Conservation (phyloP, 2,888 invertebrate species). For the Eumacrocentrus americanus region DNA sequence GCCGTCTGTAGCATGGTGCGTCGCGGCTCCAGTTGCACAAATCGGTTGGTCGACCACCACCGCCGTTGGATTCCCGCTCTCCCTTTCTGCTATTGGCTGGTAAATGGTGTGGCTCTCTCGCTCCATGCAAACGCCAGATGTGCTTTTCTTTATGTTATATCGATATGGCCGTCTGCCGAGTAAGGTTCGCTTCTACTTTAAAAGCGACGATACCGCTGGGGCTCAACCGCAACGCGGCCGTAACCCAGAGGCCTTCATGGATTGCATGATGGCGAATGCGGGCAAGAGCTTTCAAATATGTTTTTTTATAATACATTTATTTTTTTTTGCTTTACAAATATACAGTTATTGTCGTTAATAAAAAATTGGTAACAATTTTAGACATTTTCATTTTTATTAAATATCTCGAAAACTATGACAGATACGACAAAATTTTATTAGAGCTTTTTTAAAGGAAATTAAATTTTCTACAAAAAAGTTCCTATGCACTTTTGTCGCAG, state of each 20-base stretch:
- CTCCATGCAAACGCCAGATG: constrained; percentile 40
- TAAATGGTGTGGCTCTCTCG: constrained; percentile 26
- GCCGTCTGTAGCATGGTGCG: constrained; percentile 18
- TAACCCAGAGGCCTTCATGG: not conserved
- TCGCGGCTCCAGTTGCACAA: constrained; percentile 26
- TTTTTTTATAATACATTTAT: not conserved
- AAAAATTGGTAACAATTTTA: no score
- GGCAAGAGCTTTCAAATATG: not conserved
- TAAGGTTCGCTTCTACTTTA: constrained; percentile 12
- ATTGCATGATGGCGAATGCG: no score
- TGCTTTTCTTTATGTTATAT: constrained; percentile 41
- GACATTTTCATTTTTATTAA: no score
- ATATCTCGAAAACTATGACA: no score
- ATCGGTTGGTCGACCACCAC: constrained; percentile 10
- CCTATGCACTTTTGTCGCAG: no score
- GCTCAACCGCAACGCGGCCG: no score
- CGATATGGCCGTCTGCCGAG: constrained; percentile 29
- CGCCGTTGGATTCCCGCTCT: not conserved
- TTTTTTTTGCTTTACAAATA: not conserved
- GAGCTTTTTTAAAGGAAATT: no score
- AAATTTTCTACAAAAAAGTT: no score
- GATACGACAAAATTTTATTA: no score
- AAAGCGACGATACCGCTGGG: not conserved
- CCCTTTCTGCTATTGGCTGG: constrained; percentile 32
- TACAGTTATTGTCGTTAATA: not conserved